Base-by-base conservation (phyloP, 2,113 vertebrate species). In the Abramis brama region DNA sequence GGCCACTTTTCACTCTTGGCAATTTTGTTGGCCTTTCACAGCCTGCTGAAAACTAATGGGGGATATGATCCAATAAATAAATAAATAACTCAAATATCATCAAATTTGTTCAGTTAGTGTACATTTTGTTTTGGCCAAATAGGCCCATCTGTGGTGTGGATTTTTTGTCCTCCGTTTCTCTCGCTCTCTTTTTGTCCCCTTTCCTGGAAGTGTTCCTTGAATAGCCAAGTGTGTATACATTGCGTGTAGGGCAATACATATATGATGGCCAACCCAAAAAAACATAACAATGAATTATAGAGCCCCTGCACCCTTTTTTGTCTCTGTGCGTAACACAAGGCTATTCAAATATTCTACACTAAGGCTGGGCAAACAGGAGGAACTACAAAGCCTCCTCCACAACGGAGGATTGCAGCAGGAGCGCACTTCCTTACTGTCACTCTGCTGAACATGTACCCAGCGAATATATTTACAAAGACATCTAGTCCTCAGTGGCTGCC, bases 261-360 rank as follows among this genome's bases (percentile, higher is more conserved):
- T 89, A 87, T 89, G 89, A 88, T 90, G 91, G 88, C 88, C 90
- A 87, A 87, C 47, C 68, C 19, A 0, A 13, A 68, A 91, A 91
- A 87, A 85, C 9, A 82, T 81, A 86, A 87, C 82, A 84, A 92
- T 92, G 90, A 94, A 94, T 94, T 91, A 92, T 93, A 92, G 86
- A 95, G 88, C 74, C 78, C 88, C 78, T 87, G 89, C 39, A 82
- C 82, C 83, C 85, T 80, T 83, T 77, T 66, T 88, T 62, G 73
- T 87, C 77, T 86, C 36, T 85, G 68, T 62, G 88, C 85, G 82
- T 71, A 68, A 87, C 79, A 83, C 82, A 43, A 39, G 60, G 7
- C 52, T 57, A 86, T 75, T 90, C 39, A 85, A 50, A 70, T 70
- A 80, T 89, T 91, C 86, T 21, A 13, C 66, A 89, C 83, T 86